Evolutionary conservation across 2,797 vertebrate species (phyloP), one percentile per base, ranked within the genome.

Genomic region (Argentina silus): DNA sequence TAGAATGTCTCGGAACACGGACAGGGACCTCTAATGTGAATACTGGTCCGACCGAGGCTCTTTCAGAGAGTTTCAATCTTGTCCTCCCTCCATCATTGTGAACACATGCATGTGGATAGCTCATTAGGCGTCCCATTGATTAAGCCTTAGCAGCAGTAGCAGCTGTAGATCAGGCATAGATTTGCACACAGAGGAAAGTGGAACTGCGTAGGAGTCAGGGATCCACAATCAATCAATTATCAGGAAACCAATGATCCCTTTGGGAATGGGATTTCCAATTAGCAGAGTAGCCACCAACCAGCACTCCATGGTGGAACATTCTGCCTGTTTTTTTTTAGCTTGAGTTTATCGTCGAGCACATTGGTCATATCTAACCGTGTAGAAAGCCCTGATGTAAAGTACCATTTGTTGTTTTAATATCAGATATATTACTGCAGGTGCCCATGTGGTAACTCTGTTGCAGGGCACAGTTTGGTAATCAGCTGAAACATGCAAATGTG

Each of bases 61-160:
- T 15, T 17, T 44, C 21, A 50, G n/a, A n/a, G n/a, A n/a, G n/a
- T 36, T 4, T 36, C 27, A 36, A 1, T 36, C 19, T 51, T 0
- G 42, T 51, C 70, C 75, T 85, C 78, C 70, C 81, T 76, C 78
- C 87, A 77, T 83, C 76, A 74, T 76, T 85, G 75, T 62, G 84
- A 21, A 48, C 11, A 14, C 80, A 86, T 60, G 70, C 79, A 84
- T 87, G 85, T 76, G 74, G 85, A 78, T 82, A 84, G 81, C 85
- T 92, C 85, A 91, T 93, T 92, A 92, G 87, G 76, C 72, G 44
- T 76, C 73, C 64, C 80, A 93, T 91, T 62, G 89, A 92, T 91
- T 83, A 70, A 72, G 75, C 67, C 73, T 74, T 69, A 53, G 76
- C 62, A 73, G 76, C 75, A 61, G 76, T 74, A 61, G 79, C 77